phyloP scores from a whole-genome alignment of 2,797 vertebrate species.

The Melanogrammus aeglefinus region DNA sequence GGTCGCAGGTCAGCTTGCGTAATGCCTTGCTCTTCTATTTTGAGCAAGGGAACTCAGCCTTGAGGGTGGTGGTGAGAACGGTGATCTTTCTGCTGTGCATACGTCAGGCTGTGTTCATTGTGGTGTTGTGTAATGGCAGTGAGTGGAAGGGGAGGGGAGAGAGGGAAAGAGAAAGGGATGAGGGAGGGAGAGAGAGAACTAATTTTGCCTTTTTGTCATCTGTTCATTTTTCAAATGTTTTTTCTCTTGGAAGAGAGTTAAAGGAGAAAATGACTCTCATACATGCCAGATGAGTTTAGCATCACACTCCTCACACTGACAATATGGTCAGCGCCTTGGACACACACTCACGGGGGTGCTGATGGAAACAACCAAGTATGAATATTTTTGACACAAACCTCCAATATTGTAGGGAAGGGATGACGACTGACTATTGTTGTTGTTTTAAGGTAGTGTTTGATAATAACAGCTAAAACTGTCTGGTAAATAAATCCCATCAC shows the following conservation, averaged over 20 bases:
- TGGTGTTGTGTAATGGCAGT: neutral
- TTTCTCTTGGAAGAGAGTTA: neutral
- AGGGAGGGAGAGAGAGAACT: neutral
- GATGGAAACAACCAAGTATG: too few relatives aligned
- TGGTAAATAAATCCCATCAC: too few relatives aligned
- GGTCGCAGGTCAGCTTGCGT: conserved; percentile 29
- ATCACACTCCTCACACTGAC: neutral
- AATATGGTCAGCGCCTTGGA: neutral
- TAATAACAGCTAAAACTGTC: too few relatives aligned
- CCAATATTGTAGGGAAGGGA: neutral
- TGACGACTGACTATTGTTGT: too few relatives aligned
- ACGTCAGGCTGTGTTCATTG: neutral
- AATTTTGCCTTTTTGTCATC: conserved; percentile 11
- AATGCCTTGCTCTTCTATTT: conserved; percentile 31
- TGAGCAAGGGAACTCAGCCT: conserved; percentile 23
- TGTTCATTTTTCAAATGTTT: neutral
- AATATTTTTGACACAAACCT: too few relatives aligned
- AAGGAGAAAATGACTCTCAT: neutral
- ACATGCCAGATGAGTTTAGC: neutral
- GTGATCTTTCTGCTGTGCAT: conserved; percentile 2
- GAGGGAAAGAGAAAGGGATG: neutral
- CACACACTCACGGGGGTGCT: too few relatives aligned
- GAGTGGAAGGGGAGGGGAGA: neutral
- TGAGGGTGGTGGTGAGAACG: neutral
- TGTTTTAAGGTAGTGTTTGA: too few relatives aligned